Base-by-base conservation (phyloP, 1,140 invertebrate genomes). In the Drosophila serrata region DNA sequence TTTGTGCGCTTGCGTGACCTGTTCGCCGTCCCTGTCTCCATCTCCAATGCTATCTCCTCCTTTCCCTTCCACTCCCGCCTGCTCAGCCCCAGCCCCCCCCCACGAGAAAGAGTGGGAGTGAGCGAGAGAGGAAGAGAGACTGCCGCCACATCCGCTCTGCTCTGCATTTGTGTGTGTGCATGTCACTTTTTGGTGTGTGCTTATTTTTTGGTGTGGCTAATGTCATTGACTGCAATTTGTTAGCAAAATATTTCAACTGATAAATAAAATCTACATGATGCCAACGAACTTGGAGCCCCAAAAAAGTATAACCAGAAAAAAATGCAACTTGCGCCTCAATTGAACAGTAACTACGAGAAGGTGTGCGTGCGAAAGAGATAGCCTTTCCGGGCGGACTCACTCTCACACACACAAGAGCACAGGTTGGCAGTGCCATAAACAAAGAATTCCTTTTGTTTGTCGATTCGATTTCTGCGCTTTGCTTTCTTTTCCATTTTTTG, bases 201-300 rank as follows among this genome's bases (percentile, higher is more conserved):
- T 22, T 33, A 22, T 22, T 35, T 24, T 59, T 65, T 35, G 46
- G 57, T 59, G 55, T 57, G 49, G 35, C 31, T 43, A 84, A 85
- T 88, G 82, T 91, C 88, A 91, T 88, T 91, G 82, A 91, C 88
- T 91, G 88, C 88, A 91, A 84, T 91, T 91, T 91, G 78, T 91
- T 91, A 87, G 90, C 81, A 91, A 91, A 88, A 81, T 79, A 88
- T 78, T 88, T 87, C 62, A 79, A 91, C 82, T 88, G 85, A 88
- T 90, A 88, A 90, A 90, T 85, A 90, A 85, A 85, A 90, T 90
- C 69, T 87, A 82, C 61, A 90, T 81, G 57, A 61, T 46, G 85
- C 69, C 85, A 90, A 81, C 77, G 84, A 88, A 88, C 84, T 68
- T 65, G 27, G 55, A 77, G 59, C 43, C 40, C 46, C 48, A 49